Percentiles rank a stretch among this genome's conserved stretches.
Evolutionary conservation across 2,888 invertebrate genomes (phyloP).

Genomic region (Drosophila kambysellisi): DNA sequence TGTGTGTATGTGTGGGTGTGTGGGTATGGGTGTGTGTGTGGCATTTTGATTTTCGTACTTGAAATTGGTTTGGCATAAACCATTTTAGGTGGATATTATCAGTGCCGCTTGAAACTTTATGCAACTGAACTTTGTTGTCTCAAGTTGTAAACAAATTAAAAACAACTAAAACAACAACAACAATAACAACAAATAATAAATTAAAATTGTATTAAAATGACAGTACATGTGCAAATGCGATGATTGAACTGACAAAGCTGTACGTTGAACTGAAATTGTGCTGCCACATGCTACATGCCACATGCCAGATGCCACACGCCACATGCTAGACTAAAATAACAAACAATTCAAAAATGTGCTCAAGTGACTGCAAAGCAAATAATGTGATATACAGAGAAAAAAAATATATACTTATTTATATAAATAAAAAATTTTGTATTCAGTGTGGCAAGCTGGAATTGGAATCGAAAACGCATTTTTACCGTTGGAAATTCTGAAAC

Average conservation of each 20-base stretch:
- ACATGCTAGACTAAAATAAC: constrained; percentile 2
- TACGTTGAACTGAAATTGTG: constrained; percentile 24
- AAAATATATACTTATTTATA: not conserved
- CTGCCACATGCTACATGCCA: constrained; percentile 25
- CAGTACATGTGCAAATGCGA: constrained; percentile 40
- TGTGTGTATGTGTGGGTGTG: constrained; percentile 14
- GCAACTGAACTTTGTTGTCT: constrained; percentile 58
- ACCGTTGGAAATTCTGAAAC: not conserved
- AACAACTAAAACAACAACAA: not conserved
- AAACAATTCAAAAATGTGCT: not conserved
- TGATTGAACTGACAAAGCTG: constrained; percentile 7
- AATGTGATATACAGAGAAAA: too few relatives aligned
- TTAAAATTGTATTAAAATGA: constrained; percentile 74
- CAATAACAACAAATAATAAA: constrained; percentile 51
- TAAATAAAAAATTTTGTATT: not conserved
- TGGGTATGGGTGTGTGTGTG: constrained; percentile 26
- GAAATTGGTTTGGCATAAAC: constrained; percentile 76
- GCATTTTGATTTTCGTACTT: constrained; percentile 74
- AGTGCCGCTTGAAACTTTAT: constrained; percentile 41
- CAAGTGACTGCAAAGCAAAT: not conserved
- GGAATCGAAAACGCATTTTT: not conserved
- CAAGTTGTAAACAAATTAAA: constrained; percentile 77
- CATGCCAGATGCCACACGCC: constrained; percentile 16
- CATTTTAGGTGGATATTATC: constrained; percentile 61
- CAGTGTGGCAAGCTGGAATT: not conserved